phyloP scores from a whole-genome alignment of 2,888 invertebrate species.

The Agriopis leucophaearia region DNA sequence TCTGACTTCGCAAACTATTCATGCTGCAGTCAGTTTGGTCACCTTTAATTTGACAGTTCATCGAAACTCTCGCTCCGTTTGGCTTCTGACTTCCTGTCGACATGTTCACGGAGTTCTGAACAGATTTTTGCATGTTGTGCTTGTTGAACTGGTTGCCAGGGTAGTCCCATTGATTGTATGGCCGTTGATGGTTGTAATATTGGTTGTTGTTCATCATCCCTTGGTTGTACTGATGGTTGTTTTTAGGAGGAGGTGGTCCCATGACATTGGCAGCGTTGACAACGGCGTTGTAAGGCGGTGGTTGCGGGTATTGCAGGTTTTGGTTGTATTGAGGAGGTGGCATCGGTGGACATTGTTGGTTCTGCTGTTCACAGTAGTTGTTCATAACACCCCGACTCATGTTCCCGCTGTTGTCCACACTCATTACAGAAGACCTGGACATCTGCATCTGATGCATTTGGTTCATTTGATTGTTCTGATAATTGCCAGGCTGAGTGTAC shows the following conservation, averaged over 20 bases:
- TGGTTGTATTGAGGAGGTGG: constrained; percentile 72
- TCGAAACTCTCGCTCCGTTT: constrained; percentile 38
- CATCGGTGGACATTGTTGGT: constrained; percentile 54
- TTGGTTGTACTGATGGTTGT: constrained; percentile 81
- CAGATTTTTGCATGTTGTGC: constrained; percentile 77
- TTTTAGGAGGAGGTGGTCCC: constrained; percentile 82
- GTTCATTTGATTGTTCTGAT: constrained; percentile 72
- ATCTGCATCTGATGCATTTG: constrained; percentile 78
- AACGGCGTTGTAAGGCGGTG: constrained; percentile 75
- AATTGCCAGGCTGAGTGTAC: constrained; percentile 68
- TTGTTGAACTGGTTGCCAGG: constrained; percentile 78
- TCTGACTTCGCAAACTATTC: constrained; percentile 83
- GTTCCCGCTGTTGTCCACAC: constrained; percentile 79
- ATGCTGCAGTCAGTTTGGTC: constrained; percentile 84
- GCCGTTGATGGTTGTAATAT: constrained; percentile 78
- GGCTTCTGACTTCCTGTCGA: constrained; percentile 80
- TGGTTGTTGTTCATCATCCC: constrained; percentile 82
- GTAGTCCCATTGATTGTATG: constrained; percentile 81
- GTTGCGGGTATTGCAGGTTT: constrained; percentile 76
- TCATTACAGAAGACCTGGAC: constrained; percentile 81
- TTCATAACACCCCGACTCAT: constrained; percentile 75
- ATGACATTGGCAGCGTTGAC: constrained; percentile 78
- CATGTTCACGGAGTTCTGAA: constrained; percentile 78
- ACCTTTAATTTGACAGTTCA: constrained; percentile 70
- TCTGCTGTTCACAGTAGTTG: constrained; percentile 74